Evolutionary conservation across 37 sponge, comb jelly and placozoan genomes (phyloP).

Genomic region (Amphimedon queenslandica): DNA sequence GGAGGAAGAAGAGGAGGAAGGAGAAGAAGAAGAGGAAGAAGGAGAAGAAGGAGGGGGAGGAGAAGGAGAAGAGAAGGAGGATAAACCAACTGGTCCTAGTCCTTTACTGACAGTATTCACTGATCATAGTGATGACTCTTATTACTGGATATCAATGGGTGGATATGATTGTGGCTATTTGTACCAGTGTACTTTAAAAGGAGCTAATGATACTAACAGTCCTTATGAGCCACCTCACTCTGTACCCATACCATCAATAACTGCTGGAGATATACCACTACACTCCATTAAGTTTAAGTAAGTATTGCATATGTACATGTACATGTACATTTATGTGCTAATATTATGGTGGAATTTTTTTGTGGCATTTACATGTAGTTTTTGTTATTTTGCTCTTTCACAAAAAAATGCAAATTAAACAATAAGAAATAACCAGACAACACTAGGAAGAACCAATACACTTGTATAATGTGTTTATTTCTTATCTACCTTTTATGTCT

Average conservation of each 20-base stretch:
- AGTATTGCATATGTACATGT: background rate
- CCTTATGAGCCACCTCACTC: constrained; percentile 45
- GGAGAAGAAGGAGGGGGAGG: constrained; percentile 28
- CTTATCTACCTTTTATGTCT: too few relatives aligned
- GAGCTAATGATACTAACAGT: constrained; percentile 13
- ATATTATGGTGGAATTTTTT: too few relatives aligned
- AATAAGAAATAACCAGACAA: too few relatives aligned
- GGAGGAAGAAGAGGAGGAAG: constrained; percentile 78
- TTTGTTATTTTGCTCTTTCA: too few relatives aligned
- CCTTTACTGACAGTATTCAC: constrained; percentile 62
- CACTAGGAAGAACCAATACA: too few relatives aligned
- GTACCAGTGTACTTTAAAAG: constrained; percentile 83
- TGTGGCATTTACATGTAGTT: too few relatives aligned
- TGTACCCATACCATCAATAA: constrained; percentile 48
- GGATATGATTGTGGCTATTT: constrained; percentile 93
- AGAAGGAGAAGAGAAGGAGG: constrained; percentile 36
- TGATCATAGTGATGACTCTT: background rate
- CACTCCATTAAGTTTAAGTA: constrained; percentile 58
- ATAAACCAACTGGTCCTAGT: constrained; percentile 55
- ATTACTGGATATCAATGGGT: constrained; percentile 90
- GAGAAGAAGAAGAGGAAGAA: constrained; percentile 61
- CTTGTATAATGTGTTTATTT: too few relatives aligned
- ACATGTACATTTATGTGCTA: background rate
- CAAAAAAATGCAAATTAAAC: too few relatives aligned
- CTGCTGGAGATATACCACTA: constrained; percentile 55